These are phyloP conservation scores for Thermophis baileyi DNA, from an alignment of 2,113 vertebrate genomes.

Conservation along the genomic window DNA sequence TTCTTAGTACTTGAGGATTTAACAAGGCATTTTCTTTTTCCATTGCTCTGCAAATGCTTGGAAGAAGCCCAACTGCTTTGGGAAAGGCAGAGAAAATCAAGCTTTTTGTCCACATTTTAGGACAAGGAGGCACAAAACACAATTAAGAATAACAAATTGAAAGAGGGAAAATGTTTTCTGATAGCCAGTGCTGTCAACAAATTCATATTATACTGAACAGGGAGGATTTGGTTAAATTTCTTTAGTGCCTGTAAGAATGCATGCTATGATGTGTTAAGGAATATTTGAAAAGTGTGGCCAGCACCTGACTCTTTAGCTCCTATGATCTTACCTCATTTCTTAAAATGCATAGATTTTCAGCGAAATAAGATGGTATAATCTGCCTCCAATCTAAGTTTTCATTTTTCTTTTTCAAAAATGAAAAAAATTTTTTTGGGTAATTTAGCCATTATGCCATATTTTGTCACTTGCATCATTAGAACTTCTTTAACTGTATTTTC, in stretches of 20 bases:
- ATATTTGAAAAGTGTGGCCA: background rate
- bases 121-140: constrained; percentile 1
- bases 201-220: constrained; percentile 4
- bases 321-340: background rate
- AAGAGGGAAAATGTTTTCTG: constrained; percentile 30
- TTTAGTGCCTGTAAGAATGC: background rate
- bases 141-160: constrained; percentile 22
- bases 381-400: background rate
- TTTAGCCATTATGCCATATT: background rate
- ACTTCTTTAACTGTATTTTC: background rate
- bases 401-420: background rate
- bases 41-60: constrained; percentile 60
- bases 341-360: background rate
- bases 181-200: background rate
- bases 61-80: constrained; percentile 46
- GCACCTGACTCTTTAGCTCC: background rate
- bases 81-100: constrained; percentile 45
- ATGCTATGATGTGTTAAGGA: background rate
- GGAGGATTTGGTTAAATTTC: constrained; percentile 28
- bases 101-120: constrained; percentile 41
- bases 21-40: constrained; percentile 57
- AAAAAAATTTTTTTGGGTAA: background rate
- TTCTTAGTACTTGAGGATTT: constrained; percentile 66
- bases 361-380: background rate
- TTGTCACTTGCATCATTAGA: background rate